These are phyloP conservation scores for Rhipidura dahli DNA, from an alignment of 2,113 vertebrate species.

Conservation along the genomic window DNA sequence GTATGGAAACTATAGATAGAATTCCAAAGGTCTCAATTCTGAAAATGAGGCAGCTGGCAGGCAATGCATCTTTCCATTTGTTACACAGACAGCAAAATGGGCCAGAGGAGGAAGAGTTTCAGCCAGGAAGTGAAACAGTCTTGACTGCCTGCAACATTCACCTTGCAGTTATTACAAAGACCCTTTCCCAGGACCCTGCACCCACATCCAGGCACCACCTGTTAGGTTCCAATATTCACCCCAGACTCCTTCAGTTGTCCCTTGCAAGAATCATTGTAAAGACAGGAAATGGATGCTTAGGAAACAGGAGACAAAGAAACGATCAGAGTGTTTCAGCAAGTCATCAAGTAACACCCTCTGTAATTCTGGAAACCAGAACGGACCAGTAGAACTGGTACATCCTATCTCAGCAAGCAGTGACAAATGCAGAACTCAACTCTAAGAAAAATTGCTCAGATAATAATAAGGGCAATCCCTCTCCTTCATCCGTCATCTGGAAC, in stretches of 20 bases:
- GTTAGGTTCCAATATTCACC: background rate
- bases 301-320: background rate
- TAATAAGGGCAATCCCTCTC: background rate
- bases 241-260: background rate
- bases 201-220: background rate
- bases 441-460: background rate
- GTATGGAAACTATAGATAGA: background rate
- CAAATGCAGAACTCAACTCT: background rate
- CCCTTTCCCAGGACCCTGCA: background rate
- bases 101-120: background rate
- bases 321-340: background rate
- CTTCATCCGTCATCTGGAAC: background rate
- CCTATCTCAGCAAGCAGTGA: background rate
- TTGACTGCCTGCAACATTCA: background rate
- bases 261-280: background rate
- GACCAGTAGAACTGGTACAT: slow-evolving; percentile 8
- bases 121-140: background rate
- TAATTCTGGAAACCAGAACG: background rate
- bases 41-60: background rate
- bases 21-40: background rate
- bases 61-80: background rate
- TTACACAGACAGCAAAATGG: background rate
- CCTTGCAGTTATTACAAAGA: background rate
- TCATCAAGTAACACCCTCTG: background rate
- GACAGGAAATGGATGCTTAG: background rate